A percentile compares a stretch with the other conserved stretches of the same genome.
Conservation (phyloP, 2,113 vertebrate genomes). For the Engystomops pustulosus region DNA sequence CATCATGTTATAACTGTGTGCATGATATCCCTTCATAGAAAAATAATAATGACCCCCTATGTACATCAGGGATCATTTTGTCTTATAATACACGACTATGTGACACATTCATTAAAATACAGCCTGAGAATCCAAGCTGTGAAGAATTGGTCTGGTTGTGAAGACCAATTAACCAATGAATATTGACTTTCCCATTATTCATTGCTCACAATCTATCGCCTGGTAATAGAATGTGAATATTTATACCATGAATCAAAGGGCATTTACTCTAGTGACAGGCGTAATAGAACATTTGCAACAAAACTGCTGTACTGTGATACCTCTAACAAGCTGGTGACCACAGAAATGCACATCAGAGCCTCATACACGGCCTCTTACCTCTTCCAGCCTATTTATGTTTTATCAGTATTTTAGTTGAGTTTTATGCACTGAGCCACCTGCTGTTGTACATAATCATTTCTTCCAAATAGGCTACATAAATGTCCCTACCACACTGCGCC, state of each 20-base stretch:
- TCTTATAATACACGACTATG: too few species aligned
- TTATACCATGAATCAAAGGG: conserved; percentile 25
- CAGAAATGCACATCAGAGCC: conserved; percentile 16
- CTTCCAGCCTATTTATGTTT: conserved; percentile 9
- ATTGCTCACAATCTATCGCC: not conserved
- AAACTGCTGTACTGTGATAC: not conserved
- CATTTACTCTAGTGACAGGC: conserved; percentile 14
- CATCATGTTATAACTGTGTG: too few species aligned
- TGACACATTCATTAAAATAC: not conserved
- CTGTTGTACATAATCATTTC: conserved; percentile 17
- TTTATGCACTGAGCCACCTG: conserved; percentile 16
- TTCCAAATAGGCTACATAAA: conserved; percentile 13
- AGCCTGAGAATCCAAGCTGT: not conserved
- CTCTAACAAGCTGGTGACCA: conserved; percentile 1
- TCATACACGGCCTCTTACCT: not conserved
- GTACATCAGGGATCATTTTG: too few species aligned
- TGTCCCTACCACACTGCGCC: not conserved
- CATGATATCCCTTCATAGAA: too few species aligned
- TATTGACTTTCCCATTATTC: conserved; percentile 43
- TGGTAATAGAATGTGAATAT: conserved; percentile 11
- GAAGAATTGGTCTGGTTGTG: conserved; percentile 2
- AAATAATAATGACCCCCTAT: too few species aligned
- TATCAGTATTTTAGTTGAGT: conserved; percentile 6
- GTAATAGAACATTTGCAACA: conserved; percentile 32
- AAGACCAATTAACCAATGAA: conserved; percentile 48